Evolutionary conservation across 2,113 vertebrate species (phyloP), one percentile per base, ranked within the genome.

Genomic region (Perognathus longimembris): DNA sequence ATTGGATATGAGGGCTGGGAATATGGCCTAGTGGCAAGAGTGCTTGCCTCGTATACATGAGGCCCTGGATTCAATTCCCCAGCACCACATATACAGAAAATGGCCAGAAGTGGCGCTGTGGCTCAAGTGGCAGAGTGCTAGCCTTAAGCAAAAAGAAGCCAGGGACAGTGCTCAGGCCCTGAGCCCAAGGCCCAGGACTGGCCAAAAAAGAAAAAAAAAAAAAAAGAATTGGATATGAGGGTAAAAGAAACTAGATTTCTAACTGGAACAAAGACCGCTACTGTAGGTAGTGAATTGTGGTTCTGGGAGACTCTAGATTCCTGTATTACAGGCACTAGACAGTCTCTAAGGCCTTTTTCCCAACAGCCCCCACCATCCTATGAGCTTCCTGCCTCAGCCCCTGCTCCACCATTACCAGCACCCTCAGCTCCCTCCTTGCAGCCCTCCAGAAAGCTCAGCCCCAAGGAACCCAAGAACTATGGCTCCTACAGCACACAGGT

Each of bases 401-500:
- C 89, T 1, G 86, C 82, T 6, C 95, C 98, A 0, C 95, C 98
- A 0, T 78, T 98, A 32, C 97, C 98, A 6, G 61, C 98, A 15
- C 93, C 95, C 28, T 90, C 92, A 0, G 98, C 26, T 95, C 97
- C 61, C 94, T 97, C 93, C 0, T 96, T 97, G 1, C 97, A 96
- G 81, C 32, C 96, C 1, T 98, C 98, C 3, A 98, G 96, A 96
- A 99, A 97, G 89, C 97, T 97, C 4, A 99, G 99, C 22, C 99
- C 99, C 40, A 98, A 98, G 0, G 99, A 99, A 90, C 98, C 98
- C 61, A 98, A 98, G 34, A 99, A 99, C 98, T 99, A 99, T 26
- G 99, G 99, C 86, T 99, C 99, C 38, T 99, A 99, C 17, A 98
- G 97, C 87, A 98, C 98, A 4, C 99, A 99, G 99, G 99, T 98